Conservation (phyloP, 2,888 invertebrate genomes). For the Cryptocephalus moraei region DNA sequence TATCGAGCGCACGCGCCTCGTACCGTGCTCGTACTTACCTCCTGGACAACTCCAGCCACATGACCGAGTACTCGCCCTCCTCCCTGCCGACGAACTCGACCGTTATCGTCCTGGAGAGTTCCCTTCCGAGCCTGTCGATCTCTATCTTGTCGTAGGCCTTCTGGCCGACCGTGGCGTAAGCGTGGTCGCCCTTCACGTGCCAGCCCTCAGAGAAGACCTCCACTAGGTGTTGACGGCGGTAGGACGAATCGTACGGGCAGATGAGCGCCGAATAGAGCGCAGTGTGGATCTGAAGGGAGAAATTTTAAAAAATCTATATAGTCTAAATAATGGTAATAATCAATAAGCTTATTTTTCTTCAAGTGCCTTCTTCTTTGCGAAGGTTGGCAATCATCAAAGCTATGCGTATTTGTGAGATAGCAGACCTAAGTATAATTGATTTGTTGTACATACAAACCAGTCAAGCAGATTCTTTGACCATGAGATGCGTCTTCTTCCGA, state of each 20-base stretch:
- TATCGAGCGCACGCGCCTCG: too few relatives aligned
- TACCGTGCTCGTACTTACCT: constrained; percentile 34
- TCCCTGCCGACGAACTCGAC: constrained; percentile 73
- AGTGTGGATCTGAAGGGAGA: constrained; percentile 35
- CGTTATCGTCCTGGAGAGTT: constrained; percentile 58
- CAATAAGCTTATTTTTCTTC: too few relatives aligned
- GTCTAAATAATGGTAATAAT: too few relatives aligned
- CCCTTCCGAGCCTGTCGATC: constrained; percentile 49
- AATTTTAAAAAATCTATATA: too few relatives aligned
- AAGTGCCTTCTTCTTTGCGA: too few relatives aligned
- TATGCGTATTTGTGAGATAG: too few relatives aligned
- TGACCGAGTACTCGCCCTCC: constrained; percentile 61
- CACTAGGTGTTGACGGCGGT: constrained; percentile 51
- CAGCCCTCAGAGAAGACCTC: constrained; percentile 82
- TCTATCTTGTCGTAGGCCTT: constrained; percentile 40
- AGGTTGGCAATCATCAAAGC: too few relatives aligned
- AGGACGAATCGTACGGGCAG: constrained; percentile 45
- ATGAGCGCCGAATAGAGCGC: constrained; percentile 46
- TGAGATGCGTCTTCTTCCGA: too few relatives aligned
- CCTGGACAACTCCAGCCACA: constrained; percentile 75
- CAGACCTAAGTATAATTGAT: too few relatives aligned
- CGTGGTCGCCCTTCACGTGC: constrained; percentile 40
- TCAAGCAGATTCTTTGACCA: too few relatives aligned
- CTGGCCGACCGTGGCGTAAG: constrained; percentile 20
- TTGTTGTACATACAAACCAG: too few relatives aligned